phyloP scores from a whole-genome alignment of 2,888 invertebrate genomes.

The Siphonodentalium dalli region DNA sequence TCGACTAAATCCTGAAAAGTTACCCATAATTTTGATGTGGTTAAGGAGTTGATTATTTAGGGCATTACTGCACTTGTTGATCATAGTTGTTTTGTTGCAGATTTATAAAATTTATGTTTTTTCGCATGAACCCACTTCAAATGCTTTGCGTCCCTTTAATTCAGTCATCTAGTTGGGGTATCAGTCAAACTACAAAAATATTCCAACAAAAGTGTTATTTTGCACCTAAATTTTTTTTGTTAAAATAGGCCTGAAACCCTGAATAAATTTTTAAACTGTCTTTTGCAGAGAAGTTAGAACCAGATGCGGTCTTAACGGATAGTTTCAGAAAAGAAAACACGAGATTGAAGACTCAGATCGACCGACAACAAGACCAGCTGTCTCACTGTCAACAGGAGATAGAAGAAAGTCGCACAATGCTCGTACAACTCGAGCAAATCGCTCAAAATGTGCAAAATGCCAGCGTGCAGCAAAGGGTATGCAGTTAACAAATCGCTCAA shows the following conservation, averaged over 20 bases:
- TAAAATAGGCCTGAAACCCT: not conserved
- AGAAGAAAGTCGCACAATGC: slow-evolving; percentile 45
- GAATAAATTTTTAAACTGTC: not conserved
- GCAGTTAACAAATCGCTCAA: not conserved
- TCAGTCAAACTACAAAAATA: no score
- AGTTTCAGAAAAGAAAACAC: slow-evolving; percentile 41
- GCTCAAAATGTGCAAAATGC: slow-evolving; percentile 39
- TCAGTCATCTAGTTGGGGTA: no score
- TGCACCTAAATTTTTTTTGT: no score
- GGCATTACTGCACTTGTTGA: no score
- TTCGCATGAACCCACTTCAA: no score
- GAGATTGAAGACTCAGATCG: slow-evolving; percentile 33
- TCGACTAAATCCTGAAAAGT: no score
- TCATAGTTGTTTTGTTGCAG: no score
- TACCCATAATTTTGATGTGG: no score
- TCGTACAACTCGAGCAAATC: slow-evolving; percentile 46
- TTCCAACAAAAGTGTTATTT: no score
- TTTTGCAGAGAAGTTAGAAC: slow-evolving; percentile 37
- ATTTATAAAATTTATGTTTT: no score
- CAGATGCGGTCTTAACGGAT: slow-evolving; percentile 33
- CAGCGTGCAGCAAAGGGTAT: not conserved
- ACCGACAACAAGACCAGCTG: slow-evolving; percentile 40
- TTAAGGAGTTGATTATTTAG: no score
- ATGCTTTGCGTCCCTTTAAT: no score
- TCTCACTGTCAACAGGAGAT: slow-evolving; percentile 46